Evolutionary conservation across 2,113 vertebrate genomes (phyloP), one percentile per base, ranked within the genome.

Genomic region (Sula dactylatra): DNA sequence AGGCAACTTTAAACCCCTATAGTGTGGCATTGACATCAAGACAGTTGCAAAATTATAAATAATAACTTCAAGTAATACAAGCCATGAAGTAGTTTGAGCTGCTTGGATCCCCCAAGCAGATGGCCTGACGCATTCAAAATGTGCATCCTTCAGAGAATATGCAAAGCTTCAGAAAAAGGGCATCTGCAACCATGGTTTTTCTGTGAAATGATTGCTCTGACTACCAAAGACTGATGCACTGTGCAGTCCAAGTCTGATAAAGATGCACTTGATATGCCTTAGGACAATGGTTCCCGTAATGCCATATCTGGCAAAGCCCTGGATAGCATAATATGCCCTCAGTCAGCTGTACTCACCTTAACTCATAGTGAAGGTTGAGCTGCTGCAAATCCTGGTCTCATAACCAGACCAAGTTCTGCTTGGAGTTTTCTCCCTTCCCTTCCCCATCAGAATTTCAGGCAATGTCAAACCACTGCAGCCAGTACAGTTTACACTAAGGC

Each of bases 41-140:
- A 40, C 64, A 81, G 67, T 4, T 85, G 59, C 86, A 89, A 77
- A 96, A 71, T 94, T 84, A 90, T 83, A 96, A 97, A 94, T 78
- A 97, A 84, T 24, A 72, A 52, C 70, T 69, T 59, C 18, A 80
- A 65, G 59, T 38, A 97, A 91, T 56, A 80, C 89, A 90, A 97
- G 71, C 54, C 82, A 95, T 7, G 61, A 85, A 95, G 78, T 94
- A 95, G 88, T 34, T 50, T 85, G 62, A 91, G 84, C 83, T 94
- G 73, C 78, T 92, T 91, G 90, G 86, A 94, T 94, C 88, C 81
- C 91, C 91, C 40, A 93, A 25, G 78, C 87, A 98, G 93, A 88
- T 96, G 93, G 88, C 86, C 54, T 85, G 80, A 91, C 66, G 36
- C 45, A n/a, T 52, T 92, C 31, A 73, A 88, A 91, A 62, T 3